These are phyloP conservation scores for Tichodroma muraria DNA, from an alignment of 2,113 vertebrate genomes.

Conservation along the genomic window DNA sequence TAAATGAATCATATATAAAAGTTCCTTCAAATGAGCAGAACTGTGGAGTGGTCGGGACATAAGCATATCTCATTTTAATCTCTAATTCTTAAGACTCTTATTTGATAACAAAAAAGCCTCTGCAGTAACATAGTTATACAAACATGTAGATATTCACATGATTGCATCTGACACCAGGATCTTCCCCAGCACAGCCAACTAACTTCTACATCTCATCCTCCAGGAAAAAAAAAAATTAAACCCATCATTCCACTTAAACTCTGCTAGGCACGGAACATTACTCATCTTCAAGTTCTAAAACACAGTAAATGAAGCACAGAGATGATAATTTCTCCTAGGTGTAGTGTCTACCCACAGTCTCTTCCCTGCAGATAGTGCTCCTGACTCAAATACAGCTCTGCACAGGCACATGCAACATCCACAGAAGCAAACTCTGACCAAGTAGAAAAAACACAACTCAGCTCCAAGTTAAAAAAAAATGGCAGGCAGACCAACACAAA, in stretches of 20 bases:
- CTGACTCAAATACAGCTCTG: neutral
- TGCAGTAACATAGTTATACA: neutral
- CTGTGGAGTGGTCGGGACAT: neutral
- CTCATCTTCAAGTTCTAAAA: neutral
- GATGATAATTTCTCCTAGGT: neutral
- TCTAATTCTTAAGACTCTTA: neutral
- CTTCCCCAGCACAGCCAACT: neutral
- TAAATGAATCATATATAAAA: neutral
- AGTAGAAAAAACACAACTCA: neutral
- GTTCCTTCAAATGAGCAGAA: neutral
- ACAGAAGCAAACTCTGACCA: neutral
- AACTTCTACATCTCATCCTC: neutral
- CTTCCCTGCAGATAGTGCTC: neutral
- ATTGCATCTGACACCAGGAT: neutral
- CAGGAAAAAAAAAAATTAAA: neutral
- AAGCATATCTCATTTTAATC: neutral
- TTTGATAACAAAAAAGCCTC: slow-evolving; percentile 4
- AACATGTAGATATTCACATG: neutral
- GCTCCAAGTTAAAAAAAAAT: neutral
- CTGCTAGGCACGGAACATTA: neutral
- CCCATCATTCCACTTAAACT: neutral
- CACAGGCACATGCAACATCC: neutral
- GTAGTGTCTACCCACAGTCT: neutral
- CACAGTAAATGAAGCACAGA: neutral
- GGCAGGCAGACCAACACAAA: neutral